Evolutionary conservation across 2,888 invertebrate genomes (phyloP), one percentile per base, ranked within the genome.

Genomic region (Drosophila meridionalis): DNA sequence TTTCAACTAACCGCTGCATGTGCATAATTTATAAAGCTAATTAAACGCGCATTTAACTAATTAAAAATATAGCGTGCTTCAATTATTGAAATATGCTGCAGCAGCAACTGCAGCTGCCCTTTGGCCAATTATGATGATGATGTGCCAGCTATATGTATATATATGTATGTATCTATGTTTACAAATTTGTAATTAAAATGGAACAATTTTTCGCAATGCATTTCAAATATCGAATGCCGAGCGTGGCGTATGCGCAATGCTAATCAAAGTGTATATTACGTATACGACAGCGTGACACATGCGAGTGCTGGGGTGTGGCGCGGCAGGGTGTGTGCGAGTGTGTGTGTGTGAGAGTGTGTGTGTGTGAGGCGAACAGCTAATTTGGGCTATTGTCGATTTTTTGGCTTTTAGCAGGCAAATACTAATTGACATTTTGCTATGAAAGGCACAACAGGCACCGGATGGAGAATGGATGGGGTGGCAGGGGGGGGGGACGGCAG

Each of bases 1-100:
- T 48, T 68, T 80, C 69, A 77, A 84, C 85, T 81, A 88, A 87
- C 89, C 83, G 90, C 90, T 85, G 88, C 79, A 83, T 83, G 82
- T 88, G 90, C 87, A 87, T 87, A 90, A 90, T 87, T 90, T 88
- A 87, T 90, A 89, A 82, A 87, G 90, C 87, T 90, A 87, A 90
- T 87, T 90, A 87, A 90, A 87, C 90, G 88, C 80, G 83, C 87
- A 87, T 87, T 89, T 87, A 87, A 87, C 87, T 87, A 87, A 87
- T 87, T 87, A 87, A 87, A 87, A 90, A 88, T 79, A 88, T 85
- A 89, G 83, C 83, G 78, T 60, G 74, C 83, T 72, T 85, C 86
- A 88, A 85, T 90, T 90, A 90, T 88, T 87, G 76, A 86, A 86
- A 86, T 89, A 87, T 89, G 87, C 84, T 86, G 80, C 58, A 48